Evolutionary conservation across 1,140 invertebrate genomes (phyloP), one percentile per base, ranked within the genome.

Genomic region (Asbolus verrucosus): DNA sequence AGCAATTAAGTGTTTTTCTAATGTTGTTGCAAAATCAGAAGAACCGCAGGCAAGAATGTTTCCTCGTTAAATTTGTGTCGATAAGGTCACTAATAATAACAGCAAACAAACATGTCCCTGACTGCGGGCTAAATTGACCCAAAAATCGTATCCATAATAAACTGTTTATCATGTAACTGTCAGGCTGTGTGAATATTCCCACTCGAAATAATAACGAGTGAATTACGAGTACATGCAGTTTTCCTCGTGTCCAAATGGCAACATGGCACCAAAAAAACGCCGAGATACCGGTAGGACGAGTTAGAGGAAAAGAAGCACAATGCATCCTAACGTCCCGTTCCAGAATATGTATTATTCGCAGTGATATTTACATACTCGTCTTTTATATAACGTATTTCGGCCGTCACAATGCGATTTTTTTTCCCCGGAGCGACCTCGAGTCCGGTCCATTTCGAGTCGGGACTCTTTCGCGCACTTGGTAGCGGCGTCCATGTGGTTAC

Each of bases 221-320:
- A 54, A 54, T 54, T 54, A 54, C 46, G 46, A 54, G 19, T 6
- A 27, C 21, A 54, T 70, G 62, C 68, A 70, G 68, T 61, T 73
- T 73, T 73, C 71, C 65, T 71, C 54, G 33, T 71, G 72, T 73
- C 72, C 72, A 73, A 73, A 73, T 73, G 67, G 71, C 71, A 63
- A 71, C 27, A 62, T 39, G 69, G 67, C 68, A 60, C 50, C 38
- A 63, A 67, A 69, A 73, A 71, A 67, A 71, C 14, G 13, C 33
- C 2, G 16, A 59, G 61, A 39, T 70, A 73, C 72, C 72, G 72
- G 72, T 73, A 71, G 33, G 72, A 73, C 72, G 38, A 65, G 72
- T 71, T 73, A 41, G 54, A 67, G 39, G 30, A 30, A 18, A 70
- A 43, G 66, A 36, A 36, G 11, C 50, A 71, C 54, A 65, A 71